Base-by-base conservation (phyloP, 2,888 invertebrate species). In the Ypsolopha sequella region DNA sequence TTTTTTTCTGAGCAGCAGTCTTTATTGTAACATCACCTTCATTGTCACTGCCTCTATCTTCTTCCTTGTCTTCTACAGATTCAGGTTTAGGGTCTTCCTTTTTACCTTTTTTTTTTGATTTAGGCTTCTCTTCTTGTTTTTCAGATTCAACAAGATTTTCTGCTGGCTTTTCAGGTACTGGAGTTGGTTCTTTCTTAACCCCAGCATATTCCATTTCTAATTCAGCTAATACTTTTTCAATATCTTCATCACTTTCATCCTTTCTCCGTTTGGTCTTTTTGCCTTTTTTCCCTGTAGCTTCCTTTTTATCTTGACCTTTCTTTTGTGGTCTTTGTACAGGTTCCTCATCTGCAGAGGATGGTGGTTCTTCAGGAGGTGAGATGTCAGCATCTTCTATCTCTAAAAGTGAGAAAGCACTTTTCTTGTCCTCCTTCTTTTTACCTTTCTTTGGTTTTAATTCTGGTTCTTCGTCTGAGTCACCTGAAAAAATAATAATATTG, bases 1-100 rank as follows among this genome's bases (percentile, higher is more conserved):
- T 95, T 66, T 95, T 95, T 80, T 96, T 96, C 68, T 95, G 95
- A 1, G 95, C 94, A 6, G 95, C 93, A 10, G 93, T 90, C 80
- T 95, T 95, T 10, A 94, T 88, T 1, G 92, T 91, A 13, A 84
- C 75, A 55, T 89, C 90, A 58, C 88, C 88, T 54, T 88, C 89
- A 58, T 89, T 88, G 43, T 87, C 88, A 62, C 85, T 82, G 2
- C 76, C 88, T 45, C 74, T 79, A 53, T 78, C 87, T 41, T 79
- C 84, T 35, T 80, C 80, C 6, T 56, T 59, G 52, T 75, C 76
- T 53, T 68, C 67, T 46, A 71, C 73, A 48, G 70, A 63, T 56
- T 73, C 70, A 51, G 54, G 55, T 56, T 71, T 73, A 2, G 63
- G 51, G 50, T 79, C 80, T 33, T 77, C 80, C 58, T 81, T 81